A percentile compares a stretch with the other conserved stretches of the same genome.
Evolutionary conservation across 2,888 invertebrate genomes (phyloP).

Genomic region (Polia nebulosa): DNA sequence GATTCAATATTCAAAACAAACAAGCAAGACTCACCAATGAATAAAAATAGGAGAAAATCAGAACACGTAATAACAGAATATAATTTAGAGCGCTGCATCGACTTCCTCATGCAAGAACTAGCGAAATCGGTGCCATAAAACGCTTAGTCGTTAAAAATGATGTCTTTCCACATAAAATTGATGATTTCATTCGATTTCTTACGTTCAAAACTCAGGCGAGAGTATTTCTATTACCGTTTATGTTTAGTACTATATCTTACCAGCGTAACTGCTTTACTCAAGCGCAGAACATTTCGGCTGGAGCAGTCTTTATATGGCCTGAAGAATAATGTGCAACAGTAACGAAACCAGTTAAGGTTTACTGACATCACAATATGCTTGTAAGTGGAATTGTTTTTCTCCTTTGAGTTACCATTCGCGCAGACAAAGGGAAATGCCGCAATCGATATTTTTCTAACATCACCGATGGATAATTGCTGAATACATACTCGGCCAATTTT

Average conservation of each 20-base stretch:
- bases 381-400: conserved; percentile 23
- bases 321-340: conserved; percentile 17
- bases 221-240: conserved; percentile 43
- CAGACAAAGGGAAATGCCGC: conserved; percentile 23
- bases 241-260: conserved; percentile 33
- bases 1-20: conserved; percentile 22
- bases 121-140: conserved; percentile 40
- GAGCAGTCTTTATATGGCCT: conserved; percentile 1
- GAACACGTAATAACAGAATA: conserved; percentile 3
- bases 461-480: neutral
- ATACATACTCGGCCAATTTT: neutral
- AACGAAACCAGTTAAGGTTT: conserved; percentile 16
- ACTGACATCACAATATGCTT: conserved; percentile 19
- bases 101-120: conserved; percentile 34
- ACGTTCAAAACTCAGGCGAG: conserved; percentile 13
- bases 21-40: neutral
- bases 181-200: conserved; percentile 35
- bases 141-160: conserved; percentile 57
- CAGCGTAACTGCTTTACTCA: neutral
- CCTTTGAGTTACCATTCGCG: conserved; percentile 22
- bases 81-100: conserved; percentile 21
- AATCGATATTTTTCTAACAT: conserved; percentile 30
- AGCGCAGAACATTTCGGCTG: neutral
- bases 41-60: conserved; percentile 23
- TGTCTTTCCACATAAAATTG: conserved; percentile 40